These are phyloP conservation scores for Urocitellus parryii DNA, from an alignment of 2,113 vertebrate species.

Conservation along the genomic window DNA sequence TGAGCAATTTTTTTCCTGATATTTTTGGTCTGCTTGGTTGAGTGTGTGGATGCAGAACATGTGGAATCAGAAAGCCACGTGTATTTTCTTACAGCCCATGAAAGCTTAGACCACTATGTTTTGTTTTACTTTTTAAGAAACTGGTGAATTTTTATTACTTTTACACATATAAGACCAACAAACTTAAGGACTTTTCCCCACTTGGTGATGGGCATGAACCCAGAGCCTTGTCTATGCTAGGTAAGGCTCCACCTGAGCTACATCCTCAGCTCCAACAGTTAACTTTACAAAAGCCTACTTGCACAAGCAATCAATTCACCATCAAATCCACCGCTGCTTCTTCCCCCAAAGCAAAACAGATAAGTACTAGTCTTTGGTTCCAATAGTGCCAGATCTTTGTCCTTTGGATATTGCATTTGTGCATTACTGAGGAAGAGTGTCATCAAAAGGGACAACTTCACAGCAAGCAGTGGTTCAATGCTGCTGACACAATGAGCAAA, in stretches of 20 bases:
- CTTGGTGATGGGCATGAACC: neutral
- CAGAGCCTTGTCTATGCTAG: neutral
- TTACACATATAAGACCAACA: constrained; percentile 80
- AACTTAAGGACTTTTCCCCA: constrained; percentile 53
- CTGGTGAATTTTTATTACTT: constrained; percentile 77
- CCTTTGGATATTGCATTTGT: constrained; percentile 89
- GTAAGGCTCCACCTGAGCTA: neutral
- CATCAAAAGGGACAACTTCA: constrained; percentile 92
- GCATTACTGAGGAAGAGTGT: constrained; percentile 91
- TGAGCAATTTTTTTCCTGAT: neutral
- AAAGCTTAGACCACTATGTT: neutral
- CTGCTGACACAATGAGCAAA: constrained; percentile 88
- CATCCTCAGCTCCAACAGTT: constrained; percentile 37
- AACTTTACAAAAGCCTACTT: constrained; percentile 75
- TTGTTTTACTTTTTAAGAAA: constrained; percentile 60
- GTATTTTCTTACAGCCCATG: neutral
- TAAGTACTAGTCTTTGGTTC: constrained; percentile 89
- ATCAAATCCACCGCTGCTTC: constrained; percentile 78
- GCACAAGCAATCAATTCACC: constrained; percentile 82
- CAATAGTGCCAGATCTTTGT: constrained; percentile 81
- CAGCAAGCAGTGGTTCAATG: constrained; percentile 91
- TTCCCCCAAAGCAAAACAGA: constrained; percentile 64
- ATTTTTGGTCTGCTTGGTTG: neutral
- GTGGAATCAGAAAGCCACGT: no score
- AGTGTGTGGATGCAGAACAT: neutral